Base-by-base conservation (phyloP, 2,888 invertebrate species). In the Aethes cnicana region DNA sequence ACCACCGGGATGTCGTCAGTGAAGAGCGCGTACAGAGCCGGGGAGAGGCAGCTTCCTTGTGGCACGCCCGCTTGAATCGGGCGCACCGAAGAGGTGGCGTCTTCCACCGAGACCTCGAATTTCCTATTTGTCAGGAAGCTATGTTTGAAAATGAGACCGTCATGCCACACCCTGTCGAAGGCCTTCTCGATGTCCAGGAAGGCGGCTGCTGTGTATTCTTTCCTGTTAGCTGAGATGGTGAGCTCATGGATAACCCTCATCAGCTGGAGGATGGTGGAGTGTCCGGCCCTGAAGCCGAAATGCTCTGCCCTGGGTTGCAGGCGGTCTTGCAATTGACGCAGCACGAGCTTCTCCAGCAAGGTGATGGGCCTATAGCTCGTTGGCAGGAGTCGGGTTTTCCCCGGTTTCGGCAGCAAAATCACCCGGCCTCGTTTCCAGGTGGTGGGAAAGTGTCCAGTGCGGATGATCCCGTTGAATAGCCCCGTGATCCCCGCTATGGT, bases 91-190 rank as follows among this genome's bases (percentile, higher is more conserved):
- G 66, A 65, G 0, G 4, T 0, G 0, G 14, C 6, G 3, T 33
- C 42, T 2, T 61, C 61, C 0, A 64, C 55, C n/a, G 47, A 23
- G 0, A 66, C 68, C 0, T 20, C 35, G 47, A 64, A 62, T n/a
- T n/a, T n/a, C n/a, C n/a, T n/a, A n/a, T n/a, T 1, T 20, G 36
- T 1, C 0, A 68, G 54, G 50, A 61, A 66, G 0, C 55, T 12
- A n/a, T 68, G 37, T 25, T 69, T 71, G 47, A 47, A 60, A 0
- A 69, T 6, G 2, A 72, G 2, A n/a, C 71, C 67, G 1, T 46
- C 37, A 41, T 71, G 68, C 69, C 69, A 68, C 1, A 73, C 67
- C 0, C 60, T 17, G 46, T 71, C 68, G 48, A 73, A 69, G 3
- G 67, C 63, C 44, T 69, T 67, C 42, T 62, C 66, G 41, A 68